Evolutionary conservation across 2,797 vertebrate species (phyloP).

Genomic region (Lutjanus argentimaculatus): DNA sequence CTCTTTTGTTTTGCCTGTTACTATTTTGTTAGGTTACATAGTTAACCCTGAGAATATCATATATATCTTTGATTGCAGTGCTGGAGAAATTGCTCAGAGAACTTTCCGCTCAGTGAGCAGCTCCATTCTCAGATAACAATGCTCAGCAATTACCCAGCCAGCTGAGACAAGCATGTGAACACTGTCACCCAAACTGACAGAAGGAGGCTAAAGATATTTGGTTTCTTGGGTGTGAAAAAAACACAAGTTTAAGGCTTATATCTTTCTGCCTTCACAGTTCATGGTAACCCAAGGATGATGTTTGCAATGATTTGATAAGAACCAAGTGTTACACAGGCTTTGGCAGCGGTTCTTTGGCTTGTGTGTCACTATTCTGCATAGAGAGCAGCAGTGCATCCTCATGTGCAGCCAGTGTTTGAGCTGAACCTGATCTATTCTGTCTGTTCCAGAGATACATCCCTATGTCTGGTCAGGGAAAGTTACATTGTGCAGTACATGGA

Average conservation of each 20-base stretch:
- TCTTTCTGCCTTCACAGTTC: slow-evolving; percentile 26
- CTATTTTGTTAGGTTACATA: slow-evolving; percentile 52
- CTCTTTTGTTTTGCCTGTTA: slow-evolving; percentile 45
- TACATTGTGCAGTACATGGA: slow-evolving; percentile 37
- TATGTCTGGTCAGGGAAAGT: slow-evolving; percentile 43
- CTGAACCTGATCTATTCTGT: slow-evolving; percentile 37
- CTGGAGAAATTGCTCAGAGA: slow-evolving; percentile 42
- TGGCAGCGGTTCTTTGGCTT: slow-evolving; percentile 28
- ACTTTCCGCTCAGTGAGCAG: slow-evolving; percentile 36
- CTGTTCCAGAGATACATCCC: slow-evolving; percentile 42
- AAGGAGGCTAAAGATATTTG: slow-evolving; percentile 40
- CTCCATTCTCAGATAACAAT: slow-evolving; percentile 64
- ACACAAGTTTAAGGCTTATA: slow-evolving; percentile 4
- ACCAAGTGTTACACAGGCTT: slow-evolving; percentile 39
- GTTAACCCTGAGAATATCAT: slow-evolving; percentile 56
- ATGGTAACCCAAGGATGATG: slow-evolving; percentile 49
- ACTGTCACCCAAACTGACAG: slow-evolving; percentile 25
- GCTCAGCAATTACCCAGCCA: slow-evolving; percentile 44
- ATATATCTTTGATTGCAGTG: slow-evolving; percentile 46
- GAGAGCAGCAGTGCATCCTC: slow-evolving; percentile 41
- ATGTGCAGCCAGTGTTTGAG: slow-evolving; percentile 31
- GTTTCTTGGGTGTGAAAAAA: slow-evolving; percentile 47
- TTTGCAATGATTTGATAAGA: slow-evolving; percentile 52
- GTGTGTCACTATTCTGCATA: slow-evolving; percentile 13
- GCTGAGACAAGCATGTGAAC: slow-evolving; percentile 58